Base-by-base conservation (phyloP, 2,113 vertebrate genomes). In the Garra rufa region DNA sequence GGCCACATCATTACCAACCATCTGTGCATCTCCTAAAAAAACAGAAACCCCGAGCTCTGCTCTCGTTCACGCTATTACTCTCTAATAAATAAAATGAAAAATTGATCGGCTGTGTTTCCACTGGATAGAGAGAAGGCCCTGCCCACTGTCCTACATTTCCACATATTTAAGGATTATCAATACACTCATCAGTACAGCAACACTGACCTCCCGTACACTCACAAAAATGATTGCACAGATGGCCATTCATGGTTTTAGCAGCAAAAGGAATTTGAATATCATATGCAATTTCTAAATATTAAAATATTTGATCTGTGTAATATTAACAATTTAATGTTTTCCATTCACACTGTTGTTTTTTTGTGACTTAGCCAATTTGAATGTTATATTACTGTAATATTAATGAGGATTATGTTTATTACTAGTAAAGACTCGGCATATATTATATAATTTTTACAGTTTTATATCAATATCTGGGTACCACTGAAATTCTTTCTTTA, bases 71-170 rank as follows among this genome's bases (percentile, higher is more conserved):
- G 82, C 57, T 1, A 67, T 63, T 59, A 48, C 24, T 21, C 6
- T 85, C 73, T 43, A 84, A 87, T 83, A 46, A 84, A 87, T 83
- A 46, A 86, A 48, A 81, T 65, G 78, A 75, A 28, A 38, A 71
- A 81, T 38, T 81, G 41, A 87, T 81, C 48, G 14, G 9, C 76
- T 71, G 19, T 0, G 19, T 73, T 75, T 75, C 30, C 59, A 21
- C 34, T 8, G n/a, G 38, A 26, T 2, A 6, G 3, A 30, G 52
- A 24, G 59, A 70, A 81, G 15, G 5, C 24, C n/a, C 55, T 34
- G 50, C 30, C 34, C 38, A 67, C n/a, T 48, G 82, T 17, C 38
- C 59, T 43, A 81, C 14, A 84, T 61, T 46, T 19, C 14, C n/a
- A 52, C 48, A 46, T 9, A n/a, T 55, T 57, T 63, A 28, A 44